Base-by-base conservation (phyloP, 2,113 vertebrate genomes). In the Ciconia stormi region DNA sequence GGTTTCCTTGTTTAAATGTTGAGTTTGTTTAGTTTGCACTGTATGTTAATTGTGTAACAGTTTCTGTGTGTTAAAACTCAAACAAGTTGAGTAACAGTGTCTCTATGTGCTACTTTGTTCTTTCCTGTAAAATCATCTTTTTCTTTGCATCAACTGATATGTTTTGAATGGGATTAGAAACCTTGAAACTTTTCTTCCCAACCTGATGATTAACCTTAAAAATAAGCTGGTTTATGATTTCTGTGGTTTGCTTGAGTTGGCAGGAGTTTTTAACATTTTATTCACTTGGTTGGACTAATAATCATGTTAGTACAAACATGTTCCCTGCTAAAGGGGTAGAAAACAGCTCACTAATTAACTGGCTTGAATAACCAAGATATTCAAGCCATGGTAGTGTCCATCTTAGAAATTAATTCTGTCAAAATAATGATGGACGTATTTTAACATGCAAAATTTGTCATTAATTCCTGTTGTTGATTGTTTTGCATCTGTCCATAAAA, bases 391-490 rank as follows among this genome's bases (percentile, higher is more conserved):
- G 44, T 27, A 49, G 10, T 62, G 32, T 80, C 62, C 22, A 15
- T 30, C 9, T 55, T 29, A 30, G 10, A 77, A 46, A 46, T 59
- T 1, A 42, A 44, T 79, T 88, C 21, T 87, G 9, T 44, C 27
- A 34, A 32, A 66, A 10, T 40, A 71, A 20, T 0, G 0, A 21
- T 70, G 72, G 56, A 11, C 1, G 0, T 56, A 20, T 59, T 81
- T 89, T 47, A 85, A 36, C 21, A 7, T 42, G 13, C 74, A 52
- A 63, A 74, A 30, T 40, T 67, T 63, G 13, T 53, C 21, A 50
- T 89, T 59, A 34, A 47, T 69, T 89, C 25, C 40, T 59, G 15
- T 19, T 15, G 6, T 46, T 63, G 40, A 36, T 69, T 65, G 7
- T 38, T 83, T 93, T 82, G 29, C 17, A 30, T 78, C 42, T 59